Conservation (phyloP, 2,888 invertebrate species). For the Lamellibrachia satsuma region DNA sequence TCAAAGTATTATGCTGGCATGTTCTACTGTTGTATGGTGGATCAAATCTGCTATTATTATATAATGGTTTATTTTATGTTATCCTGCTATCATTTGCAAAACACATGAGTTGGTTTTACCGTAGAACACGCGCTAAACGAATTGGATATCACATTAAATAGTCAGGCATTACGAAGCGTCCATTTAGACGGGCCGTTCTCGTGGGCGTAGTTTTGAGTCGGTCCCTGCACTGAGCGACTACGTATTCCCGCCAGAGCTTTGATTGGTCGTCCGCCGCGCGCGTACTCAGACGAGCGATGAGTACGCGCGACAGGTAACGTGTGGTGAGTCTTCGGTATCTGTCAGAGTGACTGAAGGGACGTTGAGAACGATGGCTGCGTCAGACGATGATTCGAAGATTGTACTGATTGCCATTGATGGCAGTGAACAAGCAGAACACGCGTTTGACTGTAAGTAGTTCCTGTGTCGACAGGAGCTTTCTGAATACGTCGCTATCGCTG, state of each 20-base stretch:
- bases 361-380: not conserved
- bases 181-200: too few species aligned
- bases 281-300: not conserved
- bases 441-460: not conserved
- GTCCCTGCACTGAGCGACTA: not conserved
- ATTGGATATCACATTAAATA: too few species aligned
- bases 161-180: too few species aligned
- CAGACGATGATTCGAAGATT: not conserved
- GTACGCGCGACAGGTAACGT: not conserved
- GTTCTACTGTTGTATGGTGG: too few species aligned
- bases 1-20: too few species aligned
- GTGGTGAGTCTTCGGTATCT: not conserved
- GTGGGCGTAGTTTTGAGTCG: not conserved
- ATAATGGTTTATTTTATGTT: too few species aligned
- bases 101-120: too few species aligned
- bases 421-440: constrained; percentile 6
- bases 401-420: not conserved
- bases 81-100: too few species aligned
- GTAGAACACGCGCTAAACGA: too few species aligned
- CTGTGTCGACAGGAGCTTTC: not conserved
- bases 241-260: not conserved
- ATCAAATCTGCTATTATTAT: too few species aligned
- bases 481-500: not conserved
- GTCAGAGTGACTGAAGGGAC: not conserved
- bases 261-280: not conserved